Evolutionary conservation across 2,888 invertebrate species (phyloP), one percentile per base, ranked within the genome.

Genomic region (Trichopoda pennipes): DNA sequence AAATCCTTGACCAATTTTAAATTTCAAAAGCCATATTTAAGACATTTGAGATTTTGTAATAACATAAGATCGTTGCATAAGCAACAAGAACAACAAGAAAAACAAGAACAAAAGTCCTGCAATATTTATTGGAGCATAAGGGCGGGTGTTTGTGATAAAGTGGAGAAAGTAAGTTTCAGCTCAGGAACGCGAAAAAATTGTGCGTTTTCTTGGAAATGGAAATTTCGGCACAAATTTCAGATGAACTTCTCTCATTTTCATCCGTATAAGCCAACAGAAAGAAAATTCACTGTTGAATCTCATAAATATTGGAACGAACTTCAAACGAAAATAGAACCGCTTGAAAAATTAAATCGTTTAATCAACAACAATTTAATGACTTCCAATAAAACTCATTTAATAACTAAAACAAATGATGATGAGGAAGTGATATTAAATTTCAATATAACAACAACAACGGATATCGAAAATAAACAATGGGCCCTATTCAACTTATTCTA

Each of bases 141-240:
- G 73, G 85, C 84, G 55, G 85, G 84, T 66, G 81, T 85, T 75
- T 85, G 84, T 72, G 83, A 85, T 28, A 84, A 82, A 75, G 82
- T 86, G 68, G 85, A 85, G 64, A 84, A 86, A 68, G 85, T 86
- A 56, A 85, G 83, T 73, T 85, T 86, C 38, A 61, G 72, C 38
- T 76, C 73, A 21, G 38, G 84, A 69, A 58, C 85, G 66, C 69
- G 78, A 35, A 83, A 76, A 10, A 78, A 70, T 16, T 85, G 86
- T 42, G 85, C 85, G n/a, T 85, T 86, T 69, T 80, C 84, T 32
- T 86, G 87, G 87, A 86, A 86, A 28, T 85, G 85, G n/a, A 86
- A 85, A 69, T 68, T 80, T 42, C 80, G 81, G 28, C 76, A 44
- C n/a, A 69, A 63, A 17, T 10, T 38, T 58, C 38, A 2, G 14